Evolutionary conservation across 2,888 invertebrate species (phyloP), one percentile per base, ranked within the genome.

Genomic region (Noctua janthina): DNA sequence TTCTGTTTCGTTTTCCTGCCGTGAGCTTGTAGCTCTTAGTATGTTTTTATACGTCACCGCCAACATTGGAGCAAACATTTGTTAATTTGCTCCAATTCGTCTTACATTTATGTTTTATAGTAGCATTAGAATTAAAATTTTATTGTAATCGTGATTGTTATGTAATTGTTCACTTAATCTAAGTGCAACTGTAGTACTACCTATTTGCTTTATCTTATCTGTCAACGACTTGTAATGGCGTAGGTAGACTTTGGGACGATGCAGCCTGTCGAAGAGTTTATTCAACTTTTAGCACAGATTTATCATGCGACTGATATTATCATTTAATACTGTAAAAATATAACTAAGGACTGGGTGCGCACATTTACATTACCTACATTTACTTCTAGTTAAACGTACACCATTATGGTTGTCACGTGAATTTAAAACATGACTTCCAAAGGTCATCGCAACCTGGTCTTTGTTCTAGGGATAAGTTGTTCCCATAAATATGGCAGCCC

Each of bases 1-100:
- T 88, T 89, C 87, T 88, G 87, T 94, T 94, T 94, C 94, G 93
- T 94, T 94, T 95, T 93, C 93, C 94, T 93, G 93, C 93, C 94
- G 92, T 92, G 91, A 91, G 92, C 91, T 90, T 90, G 89, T 91
- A 93, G 89, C 92, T 93, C 92, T 93, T 93, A 81, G 84, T 81
- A 84, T 72, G 82, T 89, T 87, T 87, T 80, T 84, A 78, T 82
- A 90, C 87, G 86, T 90, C 87, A 88, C 84, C 49, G 46, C 90
- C 86, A 92, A 90, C 81, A 74, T 90, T 92, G 74, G 89, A 39
- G 59, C 89, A 82, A 91, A 90, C 79, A 72, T 90, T 91, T 79
- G 91, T 51, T n/a, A 62, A 72, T 75, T 77, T 66, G 74, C 13
- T 51, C 80, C 79, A 86, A 71, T 66, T 70, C 23, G 69, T 39